Conservation (phyloP, 2,888 invertebrate species). For the Nyleta sp. region DNA sequence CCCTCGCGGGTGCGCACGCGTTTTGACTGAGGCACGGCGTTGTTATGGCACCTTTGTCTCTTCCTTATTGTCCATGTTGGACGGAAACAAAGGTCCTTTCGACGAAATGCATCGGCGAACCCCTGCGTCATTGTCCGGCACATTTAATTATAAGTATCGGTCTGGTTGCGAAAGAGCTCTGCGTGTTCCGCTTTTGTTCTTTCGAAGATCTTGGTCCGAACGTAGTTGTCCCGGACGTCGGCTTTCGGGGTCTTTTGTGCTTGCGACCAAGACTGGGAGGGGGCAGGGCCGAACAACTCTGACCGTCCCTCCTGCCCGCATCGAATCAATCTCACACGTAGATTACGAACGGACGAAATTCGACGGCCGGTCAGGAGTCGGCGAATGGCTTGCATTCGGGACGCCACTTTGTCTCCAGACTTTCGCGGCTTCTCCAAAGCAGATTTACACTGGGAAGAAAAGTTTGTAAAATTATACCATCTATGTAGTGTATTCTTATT, state of each 20-base stretch:
- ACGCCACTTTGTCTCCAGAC: not conserved
- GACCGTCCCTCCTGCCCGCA: constrained; percentile 2
- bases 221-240: not conserved
- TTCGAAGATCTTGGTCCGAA: constrained; percentile 26
- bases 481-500: too few relatives aligned
- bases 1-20: constrained; percentile 19
- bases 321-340: not conserved
- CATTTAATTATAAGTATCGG: constrained; percentile 31
- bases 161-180: constrained; percentile 17
- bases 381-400: not conserved
- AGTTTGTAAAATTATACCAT: too few relatives aligned
- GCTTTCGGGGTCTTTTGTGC: constrained; percentile 5
- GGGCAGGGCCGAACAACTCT: constrained; percentile 19
- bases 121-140: constrained; percentile 29
- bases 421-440: too few relatives aligned
- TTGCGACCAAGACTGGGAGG: constrained; percentile 8
- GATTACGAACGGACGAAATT: not conserved
- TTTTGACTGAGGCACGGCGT: constrained; percentile 32
- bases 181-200: constrained; percentile 36
- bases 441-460: too few relatives aligned
- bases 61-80: constrained; percentile 52
- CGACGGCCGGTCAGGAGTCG: not conserved
- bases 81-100: constrained; percentile 46
- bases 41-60: constrained; percentile 47
- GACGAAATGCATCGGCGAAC: constrained; percentile 33